Percentiles rank a stretch among this genome's conserved stretches.
These are phyloP conservation scores for Mycalesis mineus DNA, from an alignment of 2,888 invertebrate species.

Conservation along the genomic window DNA sequence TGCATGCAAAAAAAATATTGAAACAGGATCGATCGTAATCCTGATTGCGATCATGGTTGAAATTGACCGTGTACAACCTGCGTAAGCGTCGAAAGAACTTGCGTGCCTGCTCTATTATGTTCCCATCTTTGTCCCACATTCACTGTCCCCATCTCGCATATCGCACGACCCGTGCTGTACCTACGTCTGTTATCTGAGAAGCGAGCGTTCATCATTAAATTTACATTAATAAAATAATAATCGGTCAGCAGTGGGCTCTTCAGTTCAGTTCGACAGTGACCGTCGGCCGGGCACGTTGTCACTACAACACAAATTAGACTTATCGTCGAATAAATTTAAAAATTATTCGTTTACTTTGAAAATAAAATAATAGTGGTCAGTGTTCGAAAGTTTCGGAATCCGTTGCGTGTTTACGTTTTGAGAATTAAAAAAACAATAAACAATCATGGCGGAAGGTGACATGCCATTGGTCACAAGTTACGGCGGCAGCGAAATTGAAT, in stretches of 20 bases:
- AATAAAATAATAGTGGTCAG: conserved; percentile 11
- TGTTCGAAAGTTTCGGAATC: conserved; percentile 23
- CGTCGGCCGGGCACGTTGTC: conserved; percentile 40
- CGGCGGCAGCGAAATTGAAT: conserved; percentile 65
- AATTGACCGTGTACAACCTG: too few relatives aligned
- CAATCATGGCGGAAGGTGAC: conserved; percentile 68
- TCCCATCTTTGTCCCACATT: background rate
- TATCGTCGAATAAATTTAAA: background rate
- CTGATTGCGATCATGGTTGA: too few relatives aligned
- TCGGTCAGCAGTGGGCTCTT: conserved; percentile 47
- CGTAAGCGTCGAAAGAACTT: too few relatives aligned
- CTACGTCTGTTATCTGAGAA: conserved; percentile 43
- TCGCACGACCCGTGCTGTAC: conserved; percentile 3
- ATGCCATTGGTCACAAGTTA: conserved; percentile 68
- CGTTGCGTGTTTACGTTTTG: conserved; percentile 29
- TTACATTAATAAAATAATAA: conserved; percentile 69
- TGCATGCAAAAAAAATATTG: too few relatives aligned
- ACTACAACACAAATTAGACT: conserved; percentile 12
- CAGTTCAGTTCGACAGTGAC: conserved; percentile 57
- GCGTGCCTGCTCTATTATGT: too few relatives aligned
- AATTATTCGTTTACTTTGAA: conserved; percentile 1
- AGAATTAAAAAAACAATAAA: conserved; percentile 31
- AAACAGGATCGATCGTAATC: too few relatives aligned
- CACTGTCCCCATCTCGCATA: background rate
- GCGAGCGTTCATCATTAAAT: conserved; percentile 54